These are phyloP conservation scores for Lucilia cuprina DNA, from an alignment of 1,140 invertebrate species.

Conservation along the genomic window DNA sequence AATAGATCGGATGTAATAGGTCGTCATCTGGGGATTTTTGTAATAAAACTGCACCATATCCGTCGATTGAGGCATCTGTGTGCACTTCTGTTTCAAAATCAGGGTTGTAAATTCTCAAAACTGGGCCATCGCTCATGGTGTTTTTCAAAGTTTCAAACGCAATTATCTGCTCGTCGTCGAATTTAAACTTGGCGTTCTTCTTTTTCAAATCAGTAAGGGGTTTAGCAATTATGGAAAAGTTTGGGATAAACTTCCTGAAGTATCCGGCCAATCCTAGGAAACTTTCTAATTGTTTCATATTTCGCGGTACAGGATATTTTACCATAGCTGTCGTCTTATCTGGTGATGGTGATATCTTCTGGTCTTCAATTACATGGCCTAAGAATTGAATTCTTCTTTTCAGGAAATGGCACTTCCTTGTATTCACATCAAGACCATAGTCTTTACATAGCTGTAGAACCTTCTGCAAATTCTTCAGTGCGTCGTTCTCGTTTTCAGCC, in stretches of 20 bases:
- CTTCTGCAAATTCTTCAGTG: not conserved
- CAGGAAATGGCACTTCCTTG: conserved; percentile 31
- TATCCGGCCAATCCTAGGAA: conserved; percentile 49
- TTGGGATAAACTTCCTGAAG: conserved; percentile 47
- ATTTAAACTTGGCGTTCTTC: conserved; percentile 9
- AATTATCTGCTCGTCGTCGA: not conserved
- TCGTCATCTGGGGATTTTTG: conserved; percentile 48
- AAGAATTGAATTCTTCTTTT: no score
- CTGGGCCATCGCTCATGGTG: conserved; percentile 45
- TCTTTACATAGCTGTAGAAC: not conserved
- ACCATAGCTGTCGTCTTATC: no score
- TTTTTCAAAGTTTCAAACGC: conserved; percentile 12
- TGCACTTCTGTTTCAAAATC: conserved; percentile 52
- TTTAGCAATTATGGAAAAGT: conserved; percentile 44
- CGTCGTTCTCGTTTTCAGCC: conserved; percentile 28
- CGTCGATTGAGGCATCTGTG: conserved; percentile 53
- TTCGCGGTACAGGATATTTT: no score
- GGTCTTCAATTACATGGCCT: no score
- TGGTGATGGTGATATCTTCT: no score
- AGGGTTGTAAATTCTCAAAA: conserved; percentile 54
- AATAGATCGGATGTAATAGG: conserved; percentile 62
- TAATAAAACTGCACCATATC: conserved; percentile 51
- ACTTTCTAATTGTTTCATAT: conserved; percentile 43
- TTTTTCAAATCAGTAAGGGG: conserved; percentile 33
- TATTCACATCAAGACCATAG: not conserved